These are phyloP conservation scores for Diprion similis DNA, from an alignment of 1,140 invertebrate genomes.

Conservation along the genomic window DNA sequence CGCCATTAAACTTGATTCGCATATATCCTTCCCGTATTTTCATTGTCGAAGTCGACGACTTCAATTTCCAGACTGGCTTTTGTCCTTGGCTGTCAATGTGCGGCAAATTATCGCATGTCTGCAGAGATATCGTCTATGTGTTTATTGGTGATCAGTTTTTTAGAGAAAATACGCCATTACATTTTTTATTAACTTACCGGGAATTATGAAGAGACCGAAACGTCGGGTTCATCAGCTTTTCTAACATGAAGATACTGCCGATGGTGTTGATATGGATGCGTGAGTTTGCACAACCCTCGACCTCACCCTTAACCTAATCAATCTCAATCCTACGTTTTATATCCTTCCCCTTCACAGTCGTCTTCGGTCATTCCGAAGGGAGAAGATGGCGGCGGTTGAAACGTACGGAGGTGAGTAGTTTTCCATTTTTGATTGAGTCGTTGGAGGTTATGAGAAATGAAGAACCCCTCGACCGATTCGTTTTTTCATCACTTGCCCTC, in stretches of 20 bases:
- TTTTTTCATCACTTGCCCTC: background rate
- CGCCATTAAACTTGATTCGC: background rate
- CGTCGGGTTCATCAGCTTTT: background rate
- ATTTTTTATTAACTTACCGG: too few relatives aligned
- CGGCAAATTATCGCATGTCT: too few relatives aligned
- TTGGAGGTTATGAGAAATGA: background rate
- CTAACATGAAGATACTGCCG: slow-evolving; percentile 13
- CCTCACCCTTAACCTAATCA: background rate
- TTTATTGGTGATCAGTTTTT: background rate
- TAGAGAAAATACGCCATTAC: background rate
- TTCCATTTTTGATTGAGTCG: background rate
- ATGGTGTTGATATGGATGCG: slow-evolving; percentile 8
- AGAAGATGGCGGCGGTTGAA: slow-evolving; percentile 9
- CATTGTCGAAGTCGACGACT: background rate
- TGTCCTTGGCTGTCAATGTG: too few relatives aligned
- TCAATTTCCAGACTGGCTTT: background rate
- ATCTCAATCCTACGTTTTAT: background rate
- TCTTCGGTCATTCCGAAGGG: slow-evolving; percentile 9
- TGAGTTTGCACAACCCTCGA: background rate
- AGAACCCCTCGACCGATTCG: background rate
- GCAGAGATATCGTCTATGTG: too few relatives aligned
- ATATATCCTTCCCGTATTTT: background rate
- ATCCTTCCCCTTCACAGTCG: background rate
- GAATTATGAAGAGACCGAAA: background rate
- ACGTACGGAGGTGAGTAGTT: slow-evolving; percentile 4